Conservation (phyloP, 2,797 vertebrate species). For the Anniella stebbinsi region DNA sequence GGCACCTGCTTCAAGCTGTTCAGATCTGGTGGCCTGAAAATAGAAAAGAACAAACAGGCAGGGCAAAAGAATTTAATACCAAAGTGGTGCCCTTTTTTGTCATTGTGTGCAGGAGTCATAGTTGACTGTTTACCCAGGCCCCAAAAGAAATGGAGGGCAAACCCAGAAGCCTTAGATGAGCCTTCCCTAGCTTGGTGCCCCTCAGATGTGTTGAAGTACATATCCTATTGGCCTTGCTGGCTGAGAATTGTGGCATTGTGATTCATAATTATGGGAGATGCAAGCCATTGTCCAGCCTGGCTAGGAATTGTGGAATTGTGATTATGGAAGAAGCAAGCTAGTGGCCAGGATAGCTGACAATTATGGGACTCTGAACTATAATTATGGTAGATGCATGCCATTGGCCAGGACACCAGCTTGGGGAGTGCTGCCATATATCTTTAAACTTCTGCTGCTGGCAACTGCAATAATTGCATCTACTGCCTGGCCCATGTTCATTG, state of each 20-base stretch:
- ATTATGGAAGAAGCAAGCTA: too few relatives aligned
- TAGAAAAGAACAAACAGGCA: background rate
- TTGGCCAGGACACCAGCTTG: too few relatives aligned
- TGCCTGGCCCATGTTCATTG: background rate
- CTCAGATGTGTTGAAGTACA: too few relatives aligned
- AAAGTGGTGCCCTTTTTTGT: background rate
- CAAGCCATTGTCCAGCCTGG: too few relatives aligned
- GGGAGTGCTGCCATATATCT: fast-evolving
- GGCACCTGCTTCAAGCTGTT: background rate
- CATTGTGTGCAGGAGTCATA: background rate
- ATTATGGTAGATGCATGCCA: too few relatives aligned
- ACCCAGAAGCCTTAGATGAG: fast-evolving
- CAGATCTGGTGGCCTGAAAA: background rate
- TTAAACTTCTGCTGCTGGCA: background rate
- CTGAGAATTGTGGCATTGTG: too few relatives aligned
- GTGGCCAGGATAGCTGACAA: too few relatives aligned
- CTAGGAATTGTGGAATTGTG: too few relatives aligned
- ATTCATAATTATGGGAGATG: too few relatives aligned
- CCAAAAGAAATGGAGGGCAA: fast-evolving
- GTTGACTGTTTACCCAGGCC: background rate
- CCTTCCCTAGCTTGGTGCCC: too few relatives aligned
- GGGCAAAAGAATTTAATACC: background rate
- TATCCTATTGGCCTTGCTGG: too few relatives aligned
- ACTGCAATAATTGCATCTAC: background rate
- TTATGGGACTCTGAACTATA: too few relatives aligned